A percentile compares a stretch with the other conserved stretches of the same genome.
Evolutionary conservation across 2,797 vertebrate species (phyloP).

Genomic region (Ciconia nigra): DNA sequence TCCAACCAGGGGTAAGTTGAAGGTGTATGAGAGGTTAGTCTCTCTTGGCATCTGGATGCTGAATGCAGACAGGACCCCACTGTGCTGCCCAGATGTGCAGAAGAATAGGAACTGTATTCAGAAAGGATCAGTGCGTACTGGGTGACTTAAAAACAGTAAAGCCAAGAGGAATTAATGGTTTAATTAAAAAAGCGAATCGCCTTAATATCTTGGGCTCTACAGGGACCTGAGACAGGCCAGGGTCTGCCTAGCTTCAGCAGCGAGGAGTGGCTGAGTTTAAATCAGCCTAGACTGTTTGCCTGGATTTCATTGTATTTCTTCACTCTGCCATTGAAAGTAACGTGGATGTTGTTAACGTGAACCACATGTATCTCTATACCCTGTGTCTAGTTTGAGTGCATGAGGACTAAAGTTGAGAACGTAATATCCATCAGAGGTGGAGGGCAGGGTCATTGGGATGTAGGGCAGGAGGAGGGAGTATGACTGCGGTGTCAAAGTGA

Average conservation of each 20-base stretch:
- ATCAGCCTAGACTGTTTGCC: background rate
- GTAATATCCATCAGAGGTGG: too few relatives aligned
- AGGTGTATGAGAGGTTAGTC: background rate
- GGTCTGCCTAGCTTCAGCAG: background rate
- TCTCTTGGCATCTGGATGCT: background rate
- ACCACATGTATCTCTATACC: fast-evolving
- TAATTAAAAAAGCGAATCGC: background rate
- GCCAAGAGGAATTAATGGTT: background rate
- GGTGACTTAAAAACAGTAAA: background rate
- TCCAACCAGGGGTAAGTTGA: background rate
- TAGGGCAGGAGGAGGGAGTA: background rate
- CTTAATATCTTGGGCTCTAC: background rate
- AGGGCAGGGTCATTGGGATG: background rate
- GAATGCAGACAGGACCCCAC: background rate
- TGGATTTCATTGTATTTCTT: background rate
- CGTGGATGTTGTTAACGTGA: background rate
- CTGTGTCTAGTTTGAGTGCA: background rate
- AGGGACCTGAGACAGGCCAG: background rate
- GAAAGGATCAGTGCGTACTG: background rate
- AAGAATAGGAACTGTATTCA: background rate
- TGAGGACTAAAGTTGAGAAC: background rate
- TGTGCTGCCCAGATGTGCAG: background rate
- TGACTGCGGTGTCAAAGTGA: background rate
- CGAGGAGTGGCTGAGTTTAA: background rate
- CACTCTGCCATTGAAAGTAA: background rate